phyloP scores from a whole-genome alignment of 2,888 invertebrate species.

The Himalopsyche japonica region DNA sequence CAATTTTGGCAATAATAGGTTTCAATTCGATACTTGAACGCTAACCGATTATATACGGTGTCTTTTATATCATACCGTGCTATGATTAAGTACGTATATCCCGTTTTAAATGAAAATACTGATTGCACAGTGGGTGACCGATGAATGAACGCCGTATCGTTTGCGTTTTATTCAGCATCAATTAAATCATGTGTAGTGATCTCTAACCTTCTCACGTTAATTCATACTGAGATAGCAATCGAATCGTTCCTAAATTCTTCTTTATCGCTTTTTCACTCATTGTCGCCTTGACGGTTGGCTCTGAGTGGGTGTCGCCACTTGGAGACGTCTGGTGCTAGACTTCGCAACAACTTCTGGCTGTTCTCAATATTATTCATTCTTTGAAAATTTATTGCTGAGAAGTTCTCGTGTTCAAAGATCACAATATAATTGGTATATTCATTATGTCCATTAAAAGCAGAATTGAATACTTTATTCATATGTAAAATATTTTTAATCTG shows the following conservation, averaged over 20 bases:
- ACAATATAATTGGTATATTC: too few species aligned
- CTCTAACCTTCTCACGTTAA: background rate
- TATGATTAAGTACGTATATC: too few species aligned
- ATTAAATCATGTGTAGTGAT: background rate
- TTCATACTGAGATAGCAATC: background rate
- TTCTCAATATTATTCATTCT: background rate
- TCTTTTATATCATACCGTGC: too few species aligned
- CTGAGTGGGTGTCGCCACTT: background rate
- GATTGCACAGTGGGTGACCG: background rate
- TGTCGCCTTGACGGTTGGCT: background rate
- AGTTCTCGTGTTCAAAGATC: too few species aligned
- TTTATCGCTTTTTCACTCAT: background rate
- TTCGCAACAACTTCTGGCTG: background rate
- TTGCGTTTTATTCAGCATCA: background rate
- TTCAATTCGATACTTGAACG: too few species aligned
- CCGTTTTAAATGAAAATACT: too few species aligned
- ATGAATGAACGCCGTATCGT: background rate
- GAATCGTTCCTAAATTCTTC: background rate
- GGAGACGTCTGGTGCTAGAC: background rate
- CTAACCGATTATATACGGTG: too few species aligned
- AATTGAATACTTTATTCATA: too few species aligned
- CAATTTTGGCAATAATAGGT: too few species aligned
- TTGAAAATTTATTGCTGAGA: background rate
- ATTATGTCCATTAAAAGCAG: too few species aligned
- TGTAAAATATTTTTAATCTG: too few species aligned